These are phyloP conservation scores for Ectemnius lituratus DNA, from an alignment of 2,888 invertebrate species.

Conservation along the genomic window DNA sequence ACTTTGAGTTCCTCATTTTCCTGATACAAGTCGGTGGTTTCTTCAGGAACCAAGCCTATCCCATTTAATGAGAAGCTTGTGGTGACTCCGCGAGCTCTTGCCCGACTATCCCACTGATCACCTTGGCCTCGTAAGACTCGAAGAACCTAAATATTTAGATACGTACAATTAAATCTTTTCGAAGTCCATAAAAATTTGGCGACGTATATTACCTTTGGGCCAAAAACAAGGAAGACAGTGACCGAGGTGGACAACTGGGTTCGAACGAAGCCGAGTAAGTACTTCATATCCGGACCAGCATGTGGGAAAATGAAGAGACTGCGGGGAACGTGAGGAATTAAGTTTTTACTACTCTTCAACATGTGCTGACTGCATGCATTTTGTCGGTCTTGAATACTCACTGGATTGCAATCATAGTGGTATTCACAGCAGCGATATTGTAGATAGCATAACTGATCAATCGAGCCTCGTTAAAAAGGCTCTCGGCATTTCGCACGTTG, in stretches of 20 bases:
- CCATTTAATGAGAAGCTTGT: slow-evolving; percentile 93
- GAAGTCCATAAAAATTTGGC: too few species aligned
- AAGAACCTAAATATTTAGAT: slow-evolving; percentile 81
- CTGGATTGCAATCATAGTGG: slow-evolving; percentile 95
- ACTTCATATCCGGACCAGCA: slow-evolving; percentile 95
- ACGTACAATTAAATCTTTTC: background rate
- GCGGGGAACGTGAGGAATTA: slow-evolving; percentile 43
- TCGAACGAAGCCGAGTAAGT: slow-evolving; percentile 93
- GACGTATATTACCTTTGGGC: slow-evolving; percentile 86
- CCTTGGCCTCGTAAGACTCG: slow-evolving; percentile 91
- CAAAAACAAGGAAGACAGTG: slow-evolving; percentile 90
- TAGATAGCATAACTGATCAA: slow-evolving; percentile 96
- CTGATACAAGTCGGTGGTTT: slow-evolving; percentile 91
- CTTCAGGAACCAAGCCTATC: slow-evolving; percentile 90
- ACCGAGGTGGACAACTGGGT: slow-evolving; percentile 95
- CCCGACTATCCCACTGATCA: slow-evolving; percentile 93
- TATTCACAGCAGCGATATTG: slow-evolving; percentile 95
- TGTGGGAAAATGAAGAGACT: slow-evolving; percentile 91
- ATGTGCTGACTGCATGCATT: background rate
- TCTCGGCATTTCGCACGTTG: slow-evolving; percentile 93
- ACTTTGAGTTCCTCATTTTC: slow-evolving; percentile 95
- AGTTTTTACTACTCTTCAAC: background rate
- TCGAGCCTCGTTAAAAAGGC: slow-evolving; percentile 94
- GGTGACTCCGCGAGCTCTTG: slow-evolving; percentile 89
- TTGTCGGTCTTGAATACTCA: slow-evolving; percentile 80